Evolutionary conservation across 2,113 vertebrate species (phyloP), one percentile per base, ranked within the genome.

Genomic region (Carlito syrichta): DNA sequence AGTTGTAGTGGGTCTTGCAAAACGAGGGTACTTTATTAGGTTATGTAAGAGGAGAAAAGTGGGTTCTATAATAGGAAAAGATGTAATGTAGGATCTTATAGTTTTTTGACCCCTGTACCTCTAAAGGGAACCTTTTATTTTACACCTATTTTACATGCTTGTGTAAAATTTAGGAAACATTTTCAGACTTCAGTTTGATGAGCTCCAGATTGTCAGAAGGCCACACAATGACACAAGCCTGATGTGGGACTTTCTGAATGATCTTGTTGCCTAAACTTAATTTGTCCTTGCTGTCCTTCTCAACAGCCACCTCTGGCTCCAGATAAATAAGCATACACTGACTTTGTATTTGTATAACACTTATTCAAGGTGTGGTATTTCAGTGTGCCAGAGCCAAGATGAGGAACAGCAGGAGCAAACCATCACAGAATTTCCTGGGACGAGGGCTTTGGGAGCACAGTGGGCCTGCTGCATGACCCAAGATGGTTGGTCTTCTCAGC

Each of bases 1-100:
- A 81, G 98, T 98, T 1, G 81, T 98, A 48, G 98, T 98, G 97
- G 97, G 98, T 69, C 98, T 98, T 43, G 98, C 98, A 91, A 97
- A 99, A 94, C 69, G 98, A 93, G 97, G 98, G 73, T 98, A 98
- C 97, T 99, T 94, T 93, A 98, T 98, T 95, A 98, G 98, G 93
- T 98, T 98, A 92, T 98, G 96, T 97, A 98, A 98, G 96, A 98
- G 98, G 97, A 98, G 97, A 88, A 98, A 98, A 98, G 96, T 83
- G 98, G 98, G n/a, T 97, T 98, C 14, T 98, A 98, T 22, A 98
- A 98, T 78, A 98, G 97, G 81, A n/a, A 98, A 98, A 97, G 98
- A 98, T 95, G 98, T 98, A 97, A 98, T 98, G 3, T 98, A 98
- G 97, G 97, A 97, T 97, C 97, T 98, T 45, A 97, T 97, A 89